These are phyloP conservation scores for Falco concolor DNA, from an alignment of 2,797 vertebrate genomes.

Conservation along the genomic window DNA sequence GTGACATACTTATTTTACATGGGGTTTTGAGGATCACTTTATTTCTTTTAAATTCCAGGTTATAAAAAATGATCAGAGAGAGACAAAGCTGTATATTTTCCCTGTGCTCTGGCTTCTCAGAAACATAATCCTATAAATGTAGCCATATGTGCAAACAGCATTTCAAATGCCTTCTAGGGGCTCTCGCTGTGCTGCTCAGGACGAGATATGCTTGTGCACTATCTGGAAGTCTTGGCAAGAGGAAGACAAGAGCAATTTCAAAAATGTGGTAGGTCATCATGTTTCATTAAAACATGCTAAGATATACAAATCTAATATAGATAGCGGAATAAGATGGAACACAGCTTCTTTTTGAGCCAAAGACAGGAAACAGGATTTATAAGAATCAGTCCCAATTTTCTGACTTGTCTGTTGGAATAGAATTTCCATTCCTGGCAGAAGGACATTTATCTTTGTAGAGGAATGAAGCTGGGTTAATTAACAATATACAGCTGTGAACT, in stretches of 20 bases:
- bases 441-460: background rate
- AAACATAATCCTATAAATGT: background rate
- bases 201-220: background rate
- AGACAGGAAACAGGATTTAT: background rate
- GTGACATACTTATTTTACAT: background rate
- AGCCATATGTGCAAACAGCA: background rate
- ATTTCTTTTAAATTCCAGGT: background rate
- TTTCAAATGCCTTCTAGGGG: background rate
- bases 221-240: background rate
- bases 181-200: background rate
- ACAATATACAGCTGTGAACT: too few species aligned
- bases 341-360: background rate
- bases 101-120: background rate
- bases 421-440: background rate
- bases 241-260: background rate
- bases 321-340: background rate
- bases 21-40: background rate
- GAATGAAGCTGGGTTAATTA: too few species aligned
- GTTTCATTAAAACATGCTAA: background rate
- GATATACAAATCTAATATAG: background rate
- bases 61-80: background rate
- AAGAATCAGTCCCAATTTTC: background rate
- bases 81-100: background rate
- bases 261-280: background rate
- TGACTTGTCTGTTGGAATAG: background rate